Conservation (phyloP, 2,113 vertebrate species). For the Thamnaconus septentrionalis region DNA sequence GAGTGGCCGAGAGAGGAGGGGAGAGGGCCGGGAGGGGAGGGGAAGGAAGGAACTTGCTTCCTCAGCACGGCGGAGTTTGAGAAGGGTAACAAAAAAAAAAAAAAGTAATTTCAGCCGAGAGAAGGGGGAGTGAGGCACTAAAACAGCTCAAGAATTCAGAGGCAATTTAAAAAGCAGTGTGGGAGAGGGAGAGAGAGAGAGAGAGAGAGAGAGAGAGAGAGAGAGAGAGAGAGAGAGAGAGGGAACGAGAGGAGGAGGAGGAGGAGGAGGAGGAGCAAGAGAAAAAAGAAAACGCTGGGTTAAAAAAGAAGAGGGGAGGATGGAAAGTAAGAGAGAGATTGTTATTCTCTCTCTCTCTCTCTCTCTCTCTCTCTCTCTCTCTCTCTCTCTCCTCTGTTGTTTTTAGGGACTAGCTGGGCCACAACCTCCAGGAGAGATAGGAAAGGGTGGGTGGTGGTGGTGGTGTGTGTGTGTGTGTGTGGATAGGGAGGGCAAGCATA, state of each 20-base stretch:
- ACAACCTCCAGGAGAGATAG: slow-evolving; percentile 76
- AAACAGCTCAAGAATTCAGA: slow-evolving; percentile 84
- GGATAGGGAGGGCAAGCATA: slow-evolving; percentile 70
- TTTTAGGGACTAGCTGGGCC: slow-evolving; percentile 81
- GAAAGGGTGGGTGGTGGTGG: slow-evolving; percentile 60
- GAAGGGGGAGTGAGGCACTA: slow-evolving; percentile 80
- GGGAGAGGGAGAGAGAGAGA: slow-evolving; percentile 82
- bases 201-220: slow-evolving; percentile 73
- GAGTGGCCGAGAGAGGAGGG: slow-evolving; percentile 43
- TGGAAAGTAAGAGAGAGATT: slow-evolving; percentile 78
- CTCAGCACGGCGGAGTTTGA: slow-evolving; percentile 76
- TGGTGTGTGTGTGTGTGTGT: slow-evolving; percentile 50
- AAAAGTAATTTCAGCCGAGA: slow-evolving; percentile 78
- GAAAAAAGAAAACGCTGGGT: slow-evolving; percentile 79
- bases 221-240: slow-evolving; percentile 71
- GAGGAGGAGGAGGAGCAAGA: slow-evolving; percentile 73
- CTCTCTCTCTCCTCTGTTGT: slow-evolving; percentile 66
- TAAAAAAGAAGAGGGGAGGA: slow-evolving; percentile 73
- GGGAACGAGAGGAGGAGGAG: slow-evolving; percentile 77
- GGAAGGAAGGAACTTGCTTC: slow-evolving; percentile 72
- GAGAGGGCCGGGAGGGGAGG: slow-evolving; percentile 46
- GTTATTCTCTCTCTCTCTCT: slow-evolving; percentile 72
- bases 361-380: slow-evolving; percentile 41
- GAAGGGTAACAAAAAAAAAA: slow-evolving; percentile 62
- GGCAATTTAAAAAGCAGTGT: slow-evolving; percentile 85